A percentile compares a stretch with the other conserved stretches of the same genome.
These are phyloP conservation scores for Epinephelus coioides DNA, from an alignment of 2,797 vertebrate genomes.

Conservation along the genomic window DNA sequence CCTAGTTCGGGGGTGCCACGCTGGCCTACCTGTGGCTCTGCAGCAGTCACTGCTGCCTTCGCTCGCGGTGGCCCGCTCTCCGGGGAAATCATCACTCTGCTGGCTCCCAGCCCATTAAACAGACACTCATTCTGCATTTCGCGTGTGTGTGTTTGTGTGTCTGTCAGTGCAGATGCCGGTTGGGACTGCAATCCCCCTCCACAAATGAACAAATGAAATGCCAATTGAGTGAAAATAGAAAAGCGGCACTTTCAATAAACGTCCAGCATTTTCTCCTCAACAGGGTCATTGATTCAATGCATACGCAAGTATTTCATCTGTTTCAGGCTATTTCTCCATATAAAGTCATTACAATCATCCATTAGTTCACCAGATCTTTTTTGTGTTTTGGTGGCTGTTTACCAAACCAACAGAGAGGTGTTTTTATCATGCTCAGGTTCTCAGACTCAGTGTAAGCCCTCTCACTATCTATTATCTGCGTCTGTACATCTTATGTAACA, in stretches of 20 bases:
- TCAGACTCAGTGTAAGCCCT: constrained; percentile 33
- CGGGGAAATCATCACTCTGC: constrained; percentile 76
- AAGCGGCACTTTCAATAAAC: constrained; percentile 62
- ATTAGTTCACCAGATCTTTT: constrained; percentile 37
- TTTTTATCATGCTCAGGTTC: constrained; percentile 52
- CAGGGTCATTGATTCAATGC: constrained; percentile 62
- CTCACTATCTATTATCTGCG: constrained; percentile 58
- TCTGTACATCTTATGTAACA: constrained; percentile 65
- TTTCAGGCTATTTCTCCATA: constrained; percentile 51
- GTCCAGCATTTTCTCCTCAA: constrained; percentile 5
- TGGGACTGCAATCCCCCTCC: constrained; percentile 53
- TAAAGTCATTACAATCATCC: constrained; percentile 52
- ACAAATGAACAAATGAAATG: constrained; percentile 76
- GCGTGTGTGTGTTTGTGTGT: constrained; percentile 19
- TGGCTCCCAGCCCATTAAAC: constrained; percentile 71
- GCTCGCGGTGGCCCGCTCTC: constrained; percentile 67
- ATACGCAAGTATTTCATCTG: constrained; percentile 51
- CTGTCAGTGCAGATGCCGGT: constrained; percentile 38
- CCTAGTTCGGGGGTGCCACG: constrained; percentile 63
- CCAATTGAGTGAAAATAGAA: constrained; percentile 74
- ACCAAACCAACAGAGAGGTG: constrained; percentile 29
- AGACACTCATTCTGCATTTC: constrained; percentile 42
- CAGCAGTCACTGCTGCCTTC: constrained; percentile 67
- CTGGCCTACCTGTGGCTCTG: constrained; percentile 80
- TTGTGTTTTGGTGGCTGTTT: constrained; percentile 33